These are phyloP conservation scores for Glyptemys insculpta DNA, from an alignment of 2,797 vertebrate species.

Conservation along the genomic window DNA sequence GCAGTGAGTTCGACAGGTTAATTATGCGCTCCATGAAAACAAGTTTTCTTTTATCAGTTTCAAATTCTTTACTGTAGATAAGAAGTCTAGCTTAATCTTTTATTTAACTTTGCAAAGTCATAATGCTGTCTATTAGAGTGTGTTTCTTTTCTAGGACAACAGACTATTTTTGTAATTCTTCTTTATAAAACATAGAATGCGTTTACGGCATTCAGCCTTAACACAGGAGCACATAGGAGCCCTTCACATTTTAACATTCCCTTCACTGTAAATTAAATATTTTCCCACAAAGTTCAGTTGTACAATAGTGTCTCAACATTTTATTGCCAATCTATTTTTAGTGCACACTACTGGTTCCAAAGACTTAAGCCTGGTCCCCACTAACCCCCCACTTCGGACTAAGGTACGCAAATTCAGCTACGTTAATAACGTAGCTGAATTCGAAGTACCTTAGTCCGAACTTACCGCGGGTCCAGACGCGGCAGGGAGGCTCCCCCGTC, in stretches of 20 bases:
- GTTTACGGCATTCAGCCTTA: neutral
- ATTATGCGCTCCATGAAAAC: neutral
- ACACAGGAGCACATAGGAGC: neutral
- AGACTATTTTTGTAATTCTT: neutral
- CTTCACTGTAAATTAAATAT: too few relatives aligned
- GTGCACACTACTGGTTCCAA: neutral
- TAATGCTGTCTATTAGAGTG: neutral
- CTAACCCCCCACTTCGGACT: too few relatives aligned
- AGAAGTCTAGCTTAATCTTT: neutral
- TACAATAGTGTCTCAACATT: neutral
- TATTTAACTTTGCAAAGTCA: neutral
- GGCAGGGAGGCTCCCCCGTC: too few relatives aligned
- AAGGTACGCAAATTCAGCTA: too few relatives aligned
- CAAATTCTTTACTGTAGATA: neutral
- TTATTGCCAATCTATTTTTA: neutral
- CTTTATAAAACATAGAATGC: neutral
- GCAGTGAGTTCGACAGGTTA: neutral
- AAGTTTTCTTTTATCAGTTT: neutral
- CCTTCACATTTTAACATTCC: neutral
- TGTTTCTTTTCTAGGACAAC: neutral
- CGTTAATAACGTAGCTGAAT: too few relatives aligned
- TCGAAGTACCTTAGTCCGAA: too few relatives aligned
- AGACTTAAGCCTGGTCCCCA: too few relatives aligned
- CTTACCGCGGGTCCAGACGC: too few relatives aligned
- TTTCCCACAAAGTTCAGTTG: neutral